Percentiles rank a stretch among this genome's conserved stretches.
phyloP scores from a whole-genome alignment of 2,113 vertebrate species.

The Acrocephalus kingi region DNA sequence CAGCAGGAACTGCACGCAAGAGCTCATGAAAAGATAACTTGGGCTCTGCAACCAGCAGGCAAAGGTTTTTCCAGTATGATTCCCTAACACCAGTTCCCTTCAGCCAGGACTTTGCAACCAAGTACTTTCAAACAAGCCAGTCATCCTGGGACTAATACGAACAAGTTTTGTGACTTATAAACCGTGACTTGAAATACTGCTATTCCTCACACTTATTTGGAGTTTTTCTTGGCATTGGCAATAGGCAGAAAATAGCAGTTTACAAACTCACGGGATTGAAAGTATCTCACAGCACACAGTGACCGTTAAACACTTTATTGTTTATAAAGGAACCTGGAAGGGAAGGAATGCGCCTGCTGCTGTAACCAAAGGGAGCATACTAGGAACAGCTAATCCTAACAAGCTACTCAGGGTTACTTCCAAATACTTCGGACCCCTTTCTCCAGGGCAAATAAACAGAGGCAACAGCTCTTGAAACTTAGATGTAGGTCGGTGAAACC shows the following conservation, averaged over 20 bases:
- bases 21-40: neutral
- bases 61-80: neutral
- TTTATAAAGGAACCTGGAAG: conserved; percentile 23
- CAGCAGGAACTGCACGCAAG: neutral
- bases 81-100: neutral
- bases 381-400: conserved; percentile 43
- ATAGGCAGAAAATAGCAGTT: neutral
- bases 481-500: neutral
- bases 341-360: neutral
- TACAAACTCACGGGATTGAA: neutral
- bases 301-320: conserved; percentile 65
- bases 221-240: neutral
- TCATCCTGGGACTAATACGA: neutral
- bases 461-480: conserved; percentile 2
- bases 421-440: neutral
- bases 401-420: neutral
- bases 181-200: neutral
- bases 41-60: neutral
- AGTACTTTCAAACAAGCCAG: neutral
- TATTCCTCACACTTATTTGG: neutral
- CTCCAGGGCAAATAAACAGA: neutral
- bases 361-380: neutral
- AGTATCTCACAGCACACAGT: conserved; percentile 42
- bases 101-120: neutral
- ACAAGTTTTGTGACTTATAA: conserved; percentile 38